Evolutionary conservation across 2,113 vertebrate species (phyloP).

Genomic region (Platichthys stellatus): DNA sequence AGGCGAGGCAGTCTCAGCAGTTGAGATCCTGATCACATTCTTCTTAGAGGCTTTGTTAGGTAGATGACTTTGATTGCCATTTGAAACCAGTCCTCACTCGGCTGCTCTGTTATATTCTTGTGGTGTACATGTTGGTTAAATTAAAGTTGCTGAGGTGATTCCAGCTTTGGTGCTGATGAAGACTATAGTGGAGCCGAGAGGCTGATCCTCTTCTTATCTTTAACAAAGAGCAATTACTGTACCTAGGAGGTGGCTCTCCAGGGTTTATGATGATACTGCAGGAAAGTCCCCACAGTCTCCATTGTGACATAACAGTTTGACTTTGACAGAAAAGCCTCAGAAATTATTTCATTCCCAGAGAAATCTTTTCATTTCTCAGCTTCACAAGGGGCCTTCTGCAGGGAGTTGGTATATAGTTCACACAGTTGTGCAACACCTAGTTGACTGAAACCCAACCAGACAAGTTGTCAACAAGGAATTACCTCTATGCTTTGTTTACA

Average conservation of each 20-base stretch:
- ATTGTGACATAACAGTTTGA: constrained; percentile 25
- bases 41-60: constrained; percentile 23
- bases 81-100: constrained; percentile 27
- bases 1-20: constrained; percentile 42
- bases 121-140: constrained; percentile 27
- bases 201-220: constrained; percentile 36
- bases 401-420: not conserved
- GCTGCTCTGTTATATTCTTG: constrained; percentile 31
- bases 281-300: constrained; percentile 19
- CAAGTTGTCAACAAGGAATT: no score
- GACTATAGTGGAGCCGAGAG: constrained; percentile 19
- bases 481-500: not conserved
- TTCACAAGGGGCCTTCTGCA: constrained; percentile 29
- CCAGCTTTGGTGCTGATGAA: constrained; percentile 25
- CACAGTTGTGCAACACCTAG: not conserved
- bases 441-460: not conserved
- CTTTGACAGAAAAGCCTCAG: constrained; percentile 28
- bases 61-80: constrained; percentile 24
- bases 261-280: constrained; percentile 27
- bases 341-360: constrained; percentile 6
- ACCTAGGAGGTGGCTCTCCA: constrained; percentile 36
- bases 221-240: constrained; percentile 52
- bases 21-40: constrained; percentile 43
- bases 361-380: not conserved
- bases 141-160: constrained; percentile 22